phyloP scores from a whole-genome alignment of 2,113 vertebrate species.

The Pimephales promelas region DNA sequence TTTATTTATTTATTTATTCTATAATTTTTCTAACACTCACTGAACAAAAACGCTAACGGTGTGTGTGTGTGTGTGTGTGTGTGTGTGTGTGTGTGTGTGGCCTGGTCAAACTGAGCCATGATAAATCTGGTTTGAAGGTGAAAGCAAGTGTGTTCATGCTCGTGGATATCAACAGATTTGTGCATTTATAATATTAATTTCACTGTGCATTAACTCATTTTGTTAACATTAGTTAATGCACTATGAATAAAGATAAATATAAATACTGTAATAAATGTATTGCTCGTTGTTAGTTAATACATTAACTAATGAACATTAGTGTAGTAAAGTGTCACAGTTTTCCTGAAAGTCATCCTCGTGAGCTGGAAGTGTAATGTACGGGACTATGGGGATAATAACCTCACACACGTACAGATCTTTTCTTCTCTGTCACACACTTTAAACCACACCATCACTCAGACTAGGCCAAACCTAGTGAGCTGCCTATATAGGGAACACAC shows the following conservation, averaged over 20 bases:
- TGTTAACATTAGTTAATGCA: too few relatives aligned
- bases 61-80: too few relatives aligned
- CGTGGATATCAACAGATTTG: conserved; percentile 28
- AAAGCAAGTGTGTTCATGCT: conserved; percentile 50
- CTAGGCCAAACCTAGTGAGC: background rate
- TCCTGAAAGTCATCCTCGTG: background rate
- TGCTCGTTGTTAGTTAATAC: too few relatives aligned
- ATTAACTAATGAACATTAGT: too few relatives aligned
- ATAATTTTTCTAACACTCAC: too few relatives aligned
- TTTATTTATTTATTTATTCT: too few relatives aligned
- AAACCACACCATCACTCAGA: background rate
- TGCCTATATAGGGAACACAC: background rate
- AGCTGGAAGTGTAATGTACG: conserved; percentile 17
- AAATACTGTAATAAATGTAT: too few relatives aligned
- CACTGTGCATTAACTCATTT: too few relatives aligned
- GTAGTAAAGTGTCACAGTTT: too few relatives aligned
- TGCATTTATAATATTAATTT: too few relatives aligned
- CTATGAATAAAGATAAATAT: too few relatives aligned
- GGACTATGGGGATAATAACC: conserved; percentile 8
- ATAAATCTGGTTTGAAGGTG: conserved; percentile 66
- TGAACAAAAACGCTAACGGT: too few relatives aligned
- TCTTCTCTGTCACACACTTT: conserved; percentile 18
- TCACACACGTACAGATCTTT: background rate
- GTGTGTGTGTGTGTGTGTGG: conserved; percentile 51
- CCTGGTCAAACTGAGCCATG: conserved; percentile 53